Percentiles rank a stretch among this genome's conserved stretches.
Conservation (phyloP, 2,113 vertebrate genomes). For the Burhinus oedicnemus region DNA sequence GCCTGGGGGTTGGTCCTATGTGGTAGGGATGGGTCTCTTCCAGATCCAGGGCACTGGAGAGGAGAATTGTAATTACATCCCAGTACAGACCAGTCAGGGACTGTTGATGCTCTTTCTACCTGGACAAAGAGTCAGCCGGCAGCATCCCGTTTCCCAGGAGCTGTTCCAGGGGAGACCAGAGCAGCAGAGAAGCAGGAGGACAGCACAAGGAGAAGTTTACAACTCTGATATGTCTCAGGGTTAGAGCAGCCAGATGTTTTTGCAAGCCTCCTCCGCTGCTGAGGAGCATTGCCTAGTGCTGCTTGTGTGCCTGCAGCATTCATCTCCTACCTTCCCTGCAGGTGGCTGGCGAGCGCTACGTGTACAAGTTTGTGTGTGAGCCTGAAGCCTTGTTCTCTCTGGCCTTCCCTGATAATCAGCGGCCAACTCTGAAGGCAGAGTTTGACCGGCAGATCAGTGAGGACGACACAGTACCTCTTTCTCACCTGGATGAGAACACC, state of each 20-base stretch:
- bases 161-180: not conserved
- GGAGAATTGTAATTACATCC: rapidly evolving
- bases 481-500: constrained; percentile 88
- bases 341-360: constrained; percentile 98
- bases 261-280: rapidly evolving
- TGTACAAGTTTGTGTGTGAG: constrained; percentile 99
- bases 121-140: not conserved
- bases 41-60: not conserved
- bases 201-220: not conserved
- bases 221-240: rapidly evolving
- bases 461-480: constrained; percentile 94
- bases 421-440: constrained; percentile 88
- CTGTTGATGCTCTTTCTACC: not conserved
- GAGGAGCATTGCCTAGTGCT: not conserved
- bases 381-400: constrained; percentile 93
- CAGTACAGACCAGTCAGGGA: not conserved
- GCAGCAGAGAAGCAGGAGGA: not conserved
- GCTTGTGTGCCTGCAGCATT: not conserved
- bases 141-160: not conserved
- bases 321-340: not conserved
- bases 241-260: not conserved
- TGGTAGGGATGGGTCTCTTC: not conserved
- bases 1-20: not conserved
- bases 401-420: constrained; percentile 93
- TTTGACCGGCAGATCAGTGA: constrained; percentile 89